These are phyloP conservation scores for Cheirogaleus major DNA, from an alignment of 2,797 vertebrate genomes.

Conservation along the genomic window DNA sequence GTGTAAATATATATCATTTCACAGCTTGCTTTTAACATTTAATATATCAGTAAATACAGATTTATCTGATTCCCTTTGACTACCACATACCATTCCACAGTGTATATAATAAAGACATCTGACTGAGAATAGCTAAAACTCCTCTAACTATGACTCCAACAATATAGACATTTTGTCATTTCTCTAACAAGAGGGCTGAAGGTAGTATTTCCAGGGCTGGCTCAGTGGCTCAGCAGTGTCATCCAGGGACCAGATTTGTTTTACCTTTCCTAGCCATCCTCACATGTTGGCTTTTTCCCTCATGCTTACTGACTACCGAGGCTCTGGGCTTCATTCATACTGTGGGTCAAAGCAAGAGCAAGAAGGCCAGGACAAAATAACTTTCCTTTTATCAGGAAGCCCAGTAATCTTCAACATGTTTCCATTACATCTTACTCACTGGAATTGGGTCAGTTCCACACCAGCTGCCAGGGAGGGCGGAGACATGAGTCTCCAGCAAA, in stretches of 20 bases:
- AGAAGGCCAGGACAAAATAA: background rate
- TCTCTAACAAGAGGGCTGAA: background rate
- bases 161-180: background rate
- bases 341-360: background rate
- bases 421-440: background rate
- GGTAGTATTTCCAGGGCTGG: background rate
- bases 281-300: background rate
- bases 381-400: background rate
- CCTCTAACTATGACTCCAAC: background rate
- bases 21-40: background rate
- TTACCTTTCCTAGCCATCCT: background rate
- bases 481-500: background rate
- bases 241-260: background rate
- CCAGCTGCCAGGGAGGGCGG: background rate
- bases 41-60: background rate
- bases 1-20: background rate
- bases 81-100: background rate
- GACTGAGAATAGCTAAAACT: background rate
- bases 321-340: background rate
- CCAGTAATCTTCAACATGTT: background rate
- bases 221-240: background rate
- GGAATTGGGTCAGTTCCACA: background rate
- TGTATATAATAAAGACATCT: background rate
- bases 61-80: background rate
- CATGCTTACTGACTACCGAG: background rate